Base-by-base conservation (phyloP, 2,797 vertebrate genomes). In the Gymnothorax javanicus region DNA sequence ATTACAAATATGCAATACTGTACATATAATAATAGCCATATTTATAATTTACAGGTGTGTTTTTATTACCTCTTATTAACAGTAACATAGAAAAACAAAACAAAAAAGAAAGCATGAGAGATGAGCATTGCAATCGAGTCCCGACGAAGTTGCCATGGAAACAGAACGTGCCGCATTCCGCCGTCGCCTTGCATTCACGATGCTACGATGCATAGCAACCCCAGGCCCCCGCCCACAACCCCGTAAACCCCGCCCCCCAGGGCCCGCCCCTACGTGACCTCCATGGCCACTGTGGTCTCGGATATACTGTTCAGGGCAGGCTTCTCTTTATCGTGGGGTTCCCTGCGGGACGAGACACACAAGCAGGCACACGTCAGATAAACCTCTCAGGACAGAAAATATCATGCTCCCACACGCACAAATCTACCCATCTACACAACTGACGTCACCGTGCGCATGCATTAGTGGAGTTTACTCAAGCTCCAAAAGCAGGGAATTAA, bases 231-330 rank as follows among this genome's bases (percentile, higher is more conserved):
- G 33, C 33, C 33, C 33, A 43, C 33, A 43, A 86, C 27, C 57
- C 82, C 87, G 27, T 33, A 12, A 12, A 8, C 69, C n/a, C 69
- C 69, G 7, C 71, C n/a, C 75, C 75, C 12, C 5, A 25, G 86
- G 92, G 93, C 84, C 87, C 93, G 89, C 93, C 81, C 96, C 97
- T 99, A 99, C 98, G 98, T 99, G 96, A 99, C 98, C 96, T 99
- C 98, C 98, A 99, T 99, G 90, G 98, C 98, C 94, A 99, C 97
- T 97, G 98, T 99, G 91, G 97, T 99, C 96, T 99, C 98, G 90
- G 97, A 96, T 97, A 99, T 96, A 96, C 97, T 99, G 97, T 97
- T 99, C 92, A 99, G 96, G 64, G 98, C 96, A 94, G 98, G 97
- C 96, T 98, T 98, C 93, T 99, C 98, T 87, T 98, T 95, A 89